Evolutionary conservation across 2,113 vertebrate genomes (phyloP), one percentile per base, ranked within the genome.

Genomic region (Laterallus jamaicensis): DNA sequence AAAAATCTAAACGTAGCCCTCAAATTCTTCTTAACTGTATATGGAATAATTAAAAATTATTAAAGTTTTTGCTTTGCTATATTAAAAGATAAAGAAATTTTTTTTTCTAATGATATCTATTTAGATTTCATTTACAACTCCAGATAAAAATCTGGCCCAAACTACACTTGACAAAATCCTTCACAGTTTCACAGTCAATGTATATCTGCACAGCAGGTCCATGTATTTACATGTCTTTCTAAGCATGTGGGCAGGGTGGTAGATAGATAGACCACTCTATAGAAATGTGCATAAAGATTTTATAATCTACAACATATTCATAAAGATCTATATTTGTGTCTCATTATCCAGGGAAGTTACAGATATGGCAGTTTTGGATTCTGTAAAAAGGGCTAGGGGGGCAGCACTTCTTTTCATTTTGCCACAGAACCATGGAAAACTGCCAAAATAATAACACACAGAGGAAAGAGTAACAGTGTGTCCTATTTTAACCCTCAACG

Each of bases 351-450:
- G 25, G 10, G 11, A 86, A 71, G 10, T 3, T 31, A 55, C 6
- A 40, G 21, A 70, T 86, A 73, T 32, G 16, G 62, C 9, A 59
- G n/a, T 6, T 47, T 60, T 7, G 39, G 5, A 60, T 50, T 62
- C 47, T 32, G n/a, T 21, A 54, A 73, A 77, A 54, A 21, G 7
- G 4, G 2, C 0, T 1, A 24, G 1, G 19, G 3, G 10, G 8
- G n/a, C 5, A 18, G 40, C 28, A 12, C 16, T 75, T 70, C 22
- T 88, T 71, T 82, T 58, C 6, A 29, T 28, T 92, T 79, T 84
- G 58, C 17, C 37, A 47, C 14, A 59, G 6, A 75, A 55, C 11
- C 7, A 50, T 0, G 6, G 12, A 75, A 79, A 20, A n/a, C 11
- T 80, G 22, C 10, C 17, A 52, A 66, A 81, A 76, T 52, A 78